Conservation (phyloP, 2,113 vertebrate species). For the Actenoides hombroni region DNA sequence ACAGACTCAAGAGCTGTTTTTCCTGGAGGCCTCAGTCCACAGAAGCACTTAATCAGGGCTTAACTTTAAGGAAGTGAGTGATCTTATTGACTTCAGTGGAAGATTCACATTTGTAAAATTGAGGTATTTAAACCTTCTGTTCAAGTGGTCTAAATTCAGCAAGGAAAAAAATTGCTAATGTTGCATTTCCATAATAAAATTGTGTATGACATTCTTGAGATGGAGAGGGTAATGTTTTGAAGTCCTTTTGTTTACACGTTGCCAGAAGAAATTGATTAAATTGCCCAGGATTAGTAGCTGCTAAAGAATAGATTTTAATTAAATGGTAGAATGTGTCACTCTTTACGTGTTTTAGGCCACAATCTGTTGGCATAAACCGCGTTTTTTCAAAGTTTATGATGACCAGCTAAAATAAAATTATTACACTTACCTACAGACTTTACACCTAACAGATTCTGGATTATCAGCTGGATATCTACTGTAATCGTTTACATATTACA, state of each 20-base stretch:
- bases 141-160: constrained; percentile 5
- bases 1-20: neutral
- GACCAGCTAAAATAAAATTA: neutral
- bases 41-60: constrained; percentile 27
- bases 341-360: neutral
- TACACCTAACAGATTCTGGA: neutral
- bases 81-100: constrained; percentile 19
- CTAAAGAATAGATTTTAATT: constrained; percentile 53
- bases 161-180: neutral
- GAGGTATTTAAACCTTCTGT: constrained; percentile 3
- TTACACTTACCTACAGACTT: neutral
- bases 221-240: neutral
- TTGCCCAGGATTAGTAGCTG: constrained; percentile 1
- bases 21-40: neutral
- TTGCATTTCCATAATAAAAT: constrained; percentile 42
- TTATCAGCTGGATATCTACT: constrained; percentile 7
- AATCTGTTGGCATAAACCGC: neutral
- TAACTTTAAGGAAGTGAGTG: constrained; percentile 39
- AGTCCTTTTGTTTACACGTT: constrained; percentile 15
- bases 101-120: neutral
- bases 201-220: neutral
- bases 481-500: neutral
- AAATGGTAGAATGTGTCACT: constrained; percentile 17
- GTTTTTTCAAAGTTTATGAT: neutral
- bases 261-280: constrained; percentile 40